phyloP scores from a whole-genome alignment of 2,113 vertebrate species.

The Alligator sinensis region DNA sequence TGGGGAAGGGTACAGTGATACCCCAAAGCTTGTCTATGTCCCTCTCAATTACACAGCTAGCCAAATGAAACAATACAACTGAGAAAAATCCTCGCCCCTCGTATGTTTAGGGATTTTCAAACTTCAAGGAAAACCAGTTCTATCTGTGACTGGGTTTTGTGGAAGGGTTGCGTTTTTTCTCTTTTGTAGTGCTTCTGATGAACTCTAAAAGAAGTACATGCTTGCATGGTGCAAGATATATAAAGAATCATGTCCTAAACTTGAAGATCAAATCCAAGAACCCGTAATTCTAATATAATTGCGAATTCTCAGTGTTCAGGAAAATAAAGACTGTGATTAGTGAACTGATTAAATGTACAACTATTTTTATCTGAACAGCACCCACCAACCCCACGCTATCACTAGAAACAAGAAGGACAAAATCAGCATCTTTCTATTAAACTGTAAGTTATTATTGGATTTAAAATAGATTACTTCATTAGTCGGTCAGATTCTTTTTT shows the following conservation, averaged over 20 bases:
- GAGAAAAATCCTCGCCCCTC: too few species aligned
- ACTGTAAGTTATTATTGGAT: constrained; percentile 35
- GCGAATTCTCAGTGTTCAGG: constrained; percentile 12
- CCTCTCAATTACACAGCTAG: too few species aligned
- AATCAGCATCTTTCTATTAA: constrained; percentile 31
- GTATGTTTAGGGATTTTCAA: background rate
- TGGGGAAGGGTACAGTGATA: too few species aligned
- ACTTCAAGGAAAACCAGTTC: background rate
- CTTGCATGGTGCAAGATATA: background rate
- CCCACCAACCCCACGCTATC: constrained; percentile 2
- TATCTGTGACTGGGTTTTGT: background rate
- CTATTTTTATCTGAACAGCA: constrained; percentile 36
- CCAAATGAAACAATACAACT: too few species aligned
- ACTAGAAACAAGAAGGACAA: constrained; percentile 13
- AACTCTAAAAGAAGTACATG: background rate
- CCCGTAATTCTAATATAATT: background rate
- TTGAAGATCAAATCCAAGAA: constrained; percentile 9
- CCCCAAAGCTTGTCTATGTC: too few species aligned
- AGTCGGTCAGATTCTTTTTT: constrained; percentile 14
- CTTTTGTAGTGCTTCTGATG: background rate
- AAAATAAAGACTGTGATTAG: constrained; percentile 41
- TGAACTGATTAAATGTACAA: constrained; percentile 15
- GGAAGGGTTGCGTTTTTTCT: background rate
- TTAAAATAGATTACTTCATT: constrained; percentile 10
- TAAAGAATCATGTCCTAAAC: background rate